A percentile compares a stretch with the other conserved stretches of the same genome.
Conservation (phyloP, 2,888 invertebrate species). For the Herminia tarsipennalis region DNA sequence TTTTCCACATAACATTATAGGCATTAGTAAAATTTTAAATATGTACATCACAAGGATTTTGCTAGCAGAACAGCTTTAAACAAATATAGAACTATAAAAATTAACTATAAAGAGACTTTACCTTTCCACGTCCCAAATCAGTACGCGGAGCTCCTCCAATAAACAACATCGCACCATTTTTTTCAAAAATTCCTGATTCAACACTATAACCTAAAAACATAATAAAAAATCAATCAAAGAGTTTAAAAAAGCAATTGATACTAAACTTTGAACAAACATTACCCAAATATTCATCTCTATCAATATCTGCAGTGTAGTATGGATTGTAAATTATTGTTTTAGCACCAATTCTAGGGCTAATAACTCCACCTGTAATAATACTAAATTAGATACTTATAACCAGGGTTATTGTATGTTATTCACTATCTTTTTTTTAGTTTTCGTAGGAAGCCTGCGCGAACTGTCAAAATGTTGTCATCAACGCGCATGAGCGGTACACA, state of each 20-base stretch:
- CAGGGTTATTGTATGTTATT: too few species aligned
- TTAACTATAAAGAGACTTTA: too few species aligned
- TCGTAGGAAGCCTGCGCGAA: too few species aligned
- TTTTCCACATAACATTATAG: too few species aligned
- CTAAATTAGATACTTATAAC: not conserved
- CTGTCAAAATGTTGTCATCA: too few species aligned
- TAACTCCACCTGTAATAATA: conserved; percentile 66
- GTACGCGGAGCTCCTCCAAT: conserved; percentile 85
- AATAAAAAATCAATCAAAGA: not conserved
- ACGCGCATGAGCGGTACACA: too few species aligned
- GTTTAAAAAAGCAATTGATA: too few species aligned
- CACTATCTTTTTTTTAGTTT: too few species aligned
- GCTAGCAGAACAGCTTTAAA: too few species aligned
- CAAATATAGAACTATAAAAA: too few species aligned
- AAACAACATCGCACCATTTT: conserved; percentile 63
- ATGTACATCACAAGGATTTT: too few species aligned
- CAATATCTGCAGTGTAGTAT: conserved; percentile 65
- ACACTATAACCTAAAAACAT: conserved; percentile 80
- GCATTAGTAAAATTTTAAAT: too few species aligned
- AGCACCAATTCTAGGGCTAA: conserved; percentile 56
- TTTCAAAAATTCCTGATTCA: conserved; percentile 79
- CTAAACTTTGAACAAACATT: conserved; percentile 29
- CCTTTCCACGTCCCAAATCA: conserved; percentile 69
- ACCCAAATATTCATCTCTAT: conserved; percentile 82
- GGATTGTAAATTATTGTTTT: conserved; percentile 62